phyloP scores from a whole-genome alignment of 2,113 vertebrate species.

The Cyrtonyx montezumae region DNA sequence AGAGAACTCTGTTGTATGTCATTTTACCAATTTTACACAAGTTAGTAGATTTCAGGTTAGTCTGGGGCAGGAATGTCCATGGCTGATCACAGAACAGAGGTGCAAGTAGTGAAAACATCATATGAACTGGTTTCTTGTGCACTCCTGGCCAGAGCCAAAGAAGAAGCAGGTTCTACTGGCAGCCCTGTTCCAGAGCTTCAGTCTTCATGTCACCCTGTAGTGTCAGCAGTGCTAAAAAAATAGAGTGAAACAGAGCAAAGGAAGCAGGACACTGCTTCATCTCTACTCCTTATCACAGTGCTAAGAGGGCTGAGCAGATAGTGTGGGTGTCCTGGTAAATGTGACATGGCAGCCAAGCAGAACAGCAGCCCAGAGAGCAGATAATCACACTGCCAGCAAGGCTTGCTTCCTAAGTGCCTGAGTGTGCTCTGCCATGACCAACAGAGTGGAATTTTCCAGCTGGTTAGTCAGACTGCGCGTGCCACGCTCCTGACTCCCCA shows the following conservation, averaged over 20 bases:
- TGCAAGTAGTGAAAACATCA: background rate
- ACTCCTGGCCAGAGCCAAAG: background rate
- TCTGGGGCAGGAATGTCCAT: background rate
- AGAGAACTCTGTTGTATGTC: background rate
- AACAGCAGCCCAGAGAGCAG: background rate
- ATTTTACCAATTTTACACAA: background rate
- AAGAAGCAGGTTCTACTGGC: background rate
- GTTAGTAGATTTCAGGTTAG: background rate
- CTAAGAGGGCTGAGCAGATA: slow-evolving; percentile 13
- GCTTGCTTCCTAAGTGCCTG: background rate
- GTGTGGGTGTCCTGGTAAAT: background rate
- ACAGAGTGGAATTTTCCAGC: slow-evolving; percentile 64
- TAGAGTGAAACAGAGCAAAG: background rate
- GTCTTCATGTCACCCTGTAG: background rate
- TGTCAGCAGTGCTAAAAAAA: background rate
- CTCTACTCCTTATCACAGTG: background rate
- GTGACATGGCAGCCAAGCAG: background rate
- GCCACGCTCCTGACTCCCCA: background rate
- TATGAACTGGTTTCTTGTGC: background rate
- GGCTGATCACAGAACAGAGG: background rate
- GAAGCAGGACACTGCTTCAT: background rate
- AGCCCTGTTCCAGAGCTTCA: background rate
- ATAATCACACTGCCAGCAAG: background rate
- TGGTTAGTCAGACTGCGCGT: background rate
- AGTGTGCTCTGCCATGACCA: background rate